Evolutionary conservation across 2,113 vertebrate genomes (phyloP).

Genomic region (Rhea americana): DNA sequence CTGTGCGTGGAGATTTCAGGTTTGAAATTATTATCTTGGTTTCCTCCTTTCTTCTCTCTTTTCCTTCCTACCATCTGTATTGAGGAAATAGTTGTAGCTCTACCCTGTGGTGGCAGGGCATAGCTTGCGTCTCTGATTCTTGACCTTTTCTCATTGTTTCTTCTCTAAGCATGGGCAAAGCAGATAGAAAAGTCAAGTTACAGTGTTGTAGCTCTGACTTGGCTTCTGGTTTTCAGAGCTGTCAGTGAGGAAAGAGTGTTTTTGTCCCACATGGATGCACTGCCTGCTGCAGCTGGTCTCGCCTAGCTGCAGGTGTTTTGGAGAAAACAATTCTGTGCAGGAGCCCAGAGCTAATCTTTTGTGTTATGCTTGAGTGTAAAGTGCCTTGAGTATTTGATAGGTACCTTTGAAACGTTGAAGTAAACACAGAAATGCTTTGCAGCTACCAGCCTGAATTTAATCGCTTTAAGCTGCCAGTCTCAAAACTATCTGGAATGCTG

Average conservation of each 20-base stretch:
- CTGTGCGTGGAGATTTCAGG: not conserved
- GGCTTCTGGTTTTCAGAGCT: not conserved
- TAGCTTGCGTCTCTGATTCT: not conserved
- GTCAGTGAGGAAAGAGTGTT: not conserved
- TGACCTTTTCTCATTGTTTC: not conserved
- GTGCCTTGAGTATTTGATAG: not conserved
- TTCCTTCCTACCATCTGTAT: slow-evolving; percentile 42
- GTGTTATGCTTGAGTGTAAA: not conserved
- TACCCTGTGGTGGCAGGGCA: fast-evolving
- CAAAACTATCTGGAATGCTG: not conserved
- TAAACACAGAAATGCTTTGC: not conserved
- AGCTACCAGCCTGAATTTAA: not conserved
- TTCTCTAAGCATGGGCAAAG: not conserved
- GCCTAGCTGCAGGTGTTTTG: not conserved
- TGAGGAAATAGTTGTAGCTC: not conserved
- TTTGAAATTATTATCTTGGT: not conserved
- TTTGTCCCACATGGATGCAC: fast-evolving
- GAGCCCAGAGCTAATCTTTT: not conserved
- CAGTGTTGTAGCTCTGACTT: not conserved
- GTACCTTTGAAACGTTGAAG: not conserved
- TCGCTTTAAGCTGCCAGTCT: slow-evolving; percentile 3
- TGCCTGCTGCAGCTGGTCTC: not conserved
- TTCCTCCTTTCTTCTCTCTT: slow-evolving; percentile 30
- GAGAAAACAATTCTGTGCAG: not conserved
- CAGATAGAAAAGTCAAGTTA: not conserved